A percentile compares a stretch with the other conserved stretches of the same genome.
These are phyloP conservation scores for Dolichotis patagonum DNA, from an alignment of 2,113 vertebrate genomes.

Conservation along the genomic window DNA sequence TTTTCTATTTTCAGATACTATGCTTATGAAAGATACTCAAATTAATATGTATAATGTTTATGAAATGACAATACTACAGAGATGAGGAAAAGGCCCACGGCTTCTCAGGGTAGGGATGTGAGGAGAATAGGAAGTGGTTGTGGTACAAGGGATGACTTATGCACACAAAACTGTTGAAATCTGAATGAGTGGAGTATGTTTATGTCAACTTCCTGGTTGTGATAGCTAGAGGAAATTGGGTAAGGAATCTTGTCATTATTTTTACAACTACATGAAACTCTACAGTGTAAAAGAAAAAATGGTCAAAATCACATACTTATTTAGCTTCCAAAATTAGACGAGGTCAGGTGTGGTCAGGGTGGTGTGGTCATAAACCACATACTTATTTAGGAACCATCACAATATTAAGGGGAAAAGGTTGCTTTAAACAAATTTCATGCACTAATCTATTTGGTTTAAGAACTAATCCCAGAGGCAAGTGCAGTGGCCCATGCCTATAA, in stretches of 20 bases:
- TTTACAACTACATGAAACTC: neutral
- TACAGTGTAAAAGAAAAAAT: conserved; percentile 19
- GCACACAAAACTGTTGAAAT: neutral
- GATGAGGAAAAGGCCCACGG: neutral
- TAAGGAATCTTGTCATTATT: neutral
- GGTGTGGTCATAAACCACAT: conserved; percentile 39
- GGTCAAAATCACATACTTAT: conserved; percentile 81
- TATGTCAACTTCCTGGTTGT: neutral
- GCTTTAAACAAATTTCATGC: conserved; percentile 85
- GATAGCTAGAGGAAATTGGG: neutral
- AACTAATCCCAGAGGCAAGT: conserved; percentile 24
- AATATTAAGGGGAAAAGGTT: conserved; percentile 81
- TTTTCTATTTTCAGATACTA: conserved; percentile 45
- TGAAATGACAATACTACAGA: neutral
- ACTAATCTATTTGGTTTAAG: conserved; percentile 83
- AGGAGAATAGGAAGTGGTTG: neutral
- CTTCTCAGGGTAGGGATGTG: neutral
- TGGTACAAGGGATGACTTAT: neutral
- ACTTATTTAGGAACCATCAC: conserved; percentile 83
- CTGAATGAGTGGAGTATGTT: neutral
- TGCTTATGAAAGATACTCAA: conserved; percentile 70
- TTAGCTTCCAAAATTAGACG: too few species aligned
- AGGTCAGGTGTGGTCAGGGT: too few species aligned
- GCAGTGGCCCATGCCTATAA: neutral
- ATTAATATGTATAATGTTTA: conserved; percentile 58